Evolutionary conservation across 2,113 vertebrate species (phyloP), one percentile per base, ranked within the genome.

Genomic region (Apodemus speciosus): DNA sequence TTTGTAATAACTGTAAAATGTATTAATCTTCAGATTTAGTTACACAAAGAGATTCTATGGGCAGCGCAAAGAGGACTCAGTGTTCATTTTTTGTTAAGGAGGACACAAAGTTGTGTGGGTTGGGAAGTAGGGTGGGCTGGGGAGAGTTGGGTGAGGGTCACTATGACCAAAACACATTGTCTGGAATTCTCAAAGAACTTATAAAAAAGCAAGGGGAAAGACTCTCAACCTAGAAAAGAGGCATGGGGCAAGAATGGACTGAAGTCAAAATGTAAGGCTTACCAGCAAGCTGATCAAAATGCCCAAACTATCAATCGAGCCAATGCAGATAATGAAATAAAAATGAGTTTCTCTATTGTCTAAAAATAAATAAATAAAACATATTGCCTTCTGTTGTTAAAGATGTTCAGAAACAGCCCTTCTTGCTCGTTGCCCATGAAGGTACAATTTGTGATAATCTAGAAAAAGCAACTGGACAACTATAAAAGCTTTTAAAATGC

Each of bases 361-460:
- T 91, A 91, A 30, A 69, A 95, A 66, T 6, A 85, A 91, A 85
- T 88, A 18, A 68, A 64, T 71, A 21, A 86, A 84, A 73, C 20
- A 56, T 25, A 53, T 80, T 80, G 46, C 40, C 16, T 32, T 38
- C 23, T 25, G 18, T 64, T 83, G 32, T 35, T 92, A 83, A 96
- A 71, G 53, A 79, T 53, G 46, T 88, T 30, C 62, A 88, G 71
- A 72, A 75, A 84, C 14, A 35, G 69, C n/a, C 51, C 32, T 85
- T 69, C 23, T 77, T 75, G 23, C 62, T 89, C 56, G n/a, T 16
- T 90, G 23, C 30, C 49, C 72, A 32, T 83, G 32, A 89, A 76
- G 32, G 62, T 35, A 56, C 13, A 94, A 85, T 68, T 46, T 88
- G 25, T 93, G 25, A 88, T 66, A n/a, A 21, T 72, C 49, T 85